phyloP scores from a whole-genome alignment of 2,797 vertebrate species.

The Pachyuromys duprasi region DNA sequence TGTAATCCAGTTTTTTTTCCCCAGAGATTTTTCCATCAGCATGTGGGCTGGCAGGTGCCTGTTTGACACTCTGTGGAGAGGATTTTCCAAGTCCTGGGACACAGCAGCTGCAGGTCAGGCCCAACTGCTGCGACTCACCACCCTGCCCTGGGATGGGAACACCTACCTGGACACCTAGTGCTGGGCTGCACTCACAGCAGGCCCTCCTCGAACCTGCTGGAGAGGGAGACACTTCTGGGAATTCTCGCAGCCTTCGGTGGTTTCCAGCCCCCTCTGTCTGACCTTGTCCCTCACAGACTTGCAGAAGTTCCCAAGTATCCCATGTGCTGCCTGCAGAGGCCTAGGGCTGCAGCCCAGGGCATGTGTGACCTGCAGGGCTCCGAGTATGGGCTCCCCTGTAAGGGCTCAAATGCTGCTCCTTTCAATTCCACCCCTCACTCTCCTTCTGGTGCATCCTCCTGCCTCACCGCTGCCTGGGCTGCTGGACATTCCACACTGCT shows the following conservation, averaged over 20 bases:
- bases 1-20: conserved; percentile 51
- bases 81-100: conserved; percentile 10
- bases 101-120: neutral
- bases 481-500: neutral
- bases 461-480: rapidly evolving
- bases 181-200: neutral
- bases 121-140: neutral
- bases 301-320: neutral
- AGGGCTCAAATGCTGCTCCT: neutral
- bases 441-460: neutral
- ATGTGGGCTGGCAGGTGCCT: neutral
- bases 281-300: neutral
- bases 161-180: too few relatives aligned
- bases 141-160: rapidly evolving
- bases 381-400: neutral
- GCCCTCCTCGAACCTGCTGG: neutral
- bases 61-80: conserved; percentile 11
- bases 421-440: neutral
- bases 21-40: conserved; percentile 49
- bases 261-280: neutral
- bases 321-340: neutral
- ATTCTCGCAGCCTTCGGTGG: neutral
- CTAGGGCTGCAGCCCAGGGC: neutral
- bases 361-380: neutral
- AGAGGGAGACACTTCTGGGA: neutral